These are phyloP conservation scores for Diploptera punctata DNA, from an alignment of 2,888 invertebrate genomes.

Conservation along the genomic window DNA sequence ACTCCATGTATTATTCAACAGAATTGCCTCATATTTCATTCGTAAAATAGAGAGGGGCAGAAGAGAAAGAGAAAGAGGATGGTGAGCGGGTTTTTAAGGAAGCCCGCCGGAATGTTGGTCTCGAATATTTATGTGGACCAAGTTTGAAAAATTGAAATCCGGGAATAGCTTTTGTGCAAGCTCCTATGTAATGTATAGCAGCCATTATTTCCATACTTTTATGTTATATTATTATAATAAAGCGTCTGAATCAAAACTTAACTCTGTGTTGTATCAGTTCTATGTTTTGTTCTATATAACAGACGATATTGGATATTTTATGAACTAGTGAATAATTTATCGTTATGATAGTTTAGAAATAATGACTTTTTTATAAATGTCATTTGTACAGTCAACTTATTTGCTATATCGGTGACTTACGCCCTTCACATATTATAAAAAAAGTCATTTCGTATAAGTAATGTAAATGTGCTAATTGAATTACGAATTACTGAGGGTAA, in stretches of 20 bases:
- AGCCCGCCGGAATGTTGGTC: constrained; percentile 30
- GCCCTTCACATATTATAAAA: too few species aligned
- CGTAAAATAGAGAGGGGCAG: constrained; percentile 57
- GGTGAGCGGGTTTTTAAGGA: constrained; percentile 34
- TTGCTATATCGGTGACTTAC: too few species aligned
- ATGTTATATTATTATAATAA: constrained; percentile 24
- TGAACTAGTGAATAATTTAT: too few species aligned
- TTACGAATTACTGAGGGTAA: too few species aligned
- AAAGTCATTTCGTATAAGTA: too few species aligned
- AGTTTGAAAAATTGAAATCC: constrained; percentile 43
- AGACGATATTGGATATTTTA: too few species aligned
- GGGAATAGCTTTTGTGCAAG: constrained; percentile 32
- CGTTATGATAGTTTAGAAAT: too few species aligned
- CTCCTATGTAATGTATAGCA: constrained; percentile 25
- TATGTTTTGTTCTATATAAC: too few species aligned
- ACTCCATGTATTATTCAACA: constrained; percentile 68
- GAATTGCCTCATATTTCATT: constrained; percentile 69
- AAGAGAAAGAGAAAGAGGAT: constrained; percentile 21
- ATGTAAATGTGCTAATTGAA: too few species aligned
- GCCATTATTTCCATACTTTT: constrained; percentile 32
- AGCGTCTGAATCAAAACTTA: constrained; percentile 1
- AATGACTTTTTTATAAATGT: too few species aligned
- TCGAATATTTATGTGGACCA: constrained; percentile 38
- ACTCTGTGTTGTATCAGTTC: too few species aligned
- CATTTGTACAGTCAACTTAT: too few species aligned